These are phyloP conservation scores for Andrena dorsata DNA, from an alignment of 2,888 invertebrate species.

Conservation along the genomic window DNA sequence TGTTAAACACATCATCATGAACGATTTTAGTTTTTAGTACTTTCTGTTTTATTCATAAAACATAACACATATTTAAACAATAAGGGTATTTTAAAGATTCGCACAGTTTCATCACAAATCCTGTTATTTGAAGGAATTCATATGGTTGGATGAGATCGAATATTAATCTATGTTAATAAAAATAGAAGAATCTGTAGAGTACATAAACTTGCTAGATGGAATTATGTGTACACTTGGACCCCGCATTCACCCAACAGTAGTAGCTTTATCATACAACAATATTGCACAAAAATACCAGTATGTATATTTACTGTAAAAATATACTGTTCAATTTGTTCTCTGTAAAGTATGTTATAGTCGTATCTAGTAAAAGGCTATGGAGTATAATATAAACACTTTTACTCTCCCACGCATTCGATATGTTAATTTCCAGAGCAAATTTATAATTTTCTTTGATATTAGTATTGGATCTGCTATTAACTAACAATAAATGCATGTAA, in stretches of 20 bases:
- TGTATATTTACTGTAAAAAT: conserved; percentile 34
- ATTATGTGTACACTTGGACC: conserved; percentile 11
- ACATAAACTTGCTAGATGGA: conserved; percentile 7
- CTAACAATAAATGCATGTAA: not conserved
- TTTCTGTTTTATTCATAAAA: conserved; percentile 19
- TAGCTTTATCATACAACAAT: conserved; percentile 4
- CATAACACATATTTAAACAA: conserved; percentile 12
- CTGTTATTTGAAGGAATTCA: conserved; percentile 5
- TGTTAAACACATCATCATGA: conserved; percentile 1
- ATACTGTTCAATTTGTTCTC: conserved; percentile 20
- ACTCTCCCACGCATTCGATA: not conserved
- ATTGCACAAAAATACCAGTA: conserved; percentile 10
- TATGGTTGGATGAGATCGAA: conserved; percentile 6
- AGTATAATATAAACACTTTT: conserved; percentile 19
- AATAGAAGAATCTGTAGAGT: conserved; percentile 18
- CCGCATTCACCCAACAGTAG: conserved; percentile 16
- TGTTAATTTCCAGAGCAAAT: conserved; percentile 15
- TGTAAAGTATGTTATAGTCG: conserved; percentile 24
- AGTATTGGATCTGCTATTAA: not conserved
- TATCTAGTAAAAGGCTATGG: not conserved
- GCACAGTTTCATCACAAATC: conserved; percentile 8
- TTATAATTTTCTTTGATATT: not conserved
- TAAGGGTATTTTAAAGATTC: conserved; percentile 46
- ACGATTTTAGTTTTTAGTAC: not conserved
- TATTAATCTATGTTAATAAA: conserved; percentile 14